These are phyloP conservation scores for Aspidiotus rigidus DNA, from an alignment of 2,888 invertebrate species.

Conservation along the genomic window DNA sequence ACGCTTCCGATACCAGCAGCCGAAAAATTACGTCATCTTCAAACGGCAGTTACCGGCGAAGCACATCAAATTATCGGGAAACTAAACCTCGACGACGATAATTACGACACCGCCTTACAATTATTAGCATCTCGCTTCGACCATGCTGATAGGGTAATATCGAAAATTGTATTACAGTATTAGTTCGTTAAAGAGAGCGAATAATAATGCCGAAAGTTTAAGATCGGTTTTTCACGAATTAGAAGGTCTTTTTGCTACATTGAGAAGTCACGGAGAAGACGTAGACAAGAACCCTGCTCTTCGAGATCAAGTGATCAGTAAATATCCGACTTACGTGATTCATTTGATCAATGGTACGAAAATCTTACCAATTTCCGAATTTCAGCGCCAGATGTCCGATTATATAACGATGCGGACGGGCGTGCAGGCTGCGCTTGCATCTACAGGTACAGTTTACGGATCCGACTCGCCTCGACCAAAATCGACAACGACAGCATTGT, in stretches of 20 bases:
- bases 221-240: not conserved
- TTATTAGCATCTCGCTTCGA: not conserved
- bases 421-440: not conserved
- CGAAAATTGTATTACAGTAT: not conserved
- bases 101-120: not conserved
- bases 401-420: not conserved
- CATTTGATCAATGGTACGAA: not conserved
- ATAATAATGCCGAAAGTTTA: not conserved
- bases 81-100: not conserved
- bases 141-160: not conserved
- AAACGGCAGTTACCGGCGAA: too few relatives aligned
- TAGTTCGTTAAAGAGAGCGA: not conserved
- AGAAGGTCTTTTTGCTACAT: not conserved
- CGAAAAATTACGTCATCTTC: not conserved
- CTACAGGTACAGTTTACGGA: too few relatives aligned
- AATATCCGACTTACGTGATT: not conserved
- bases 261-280: not conserved
- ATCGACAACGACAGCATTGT: too few relatives aligned
- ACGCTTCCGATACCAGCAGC: not conserved
- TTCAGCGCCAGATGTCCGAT: not conserved
- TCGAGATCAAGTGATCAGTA: not conserved
- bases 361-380: not conserved
- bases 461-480: too few relatives aligned
- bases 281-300: not conserved
- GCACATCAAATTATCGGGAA: not conserved